Percentiles rank a stretch among this genome's conserved stretches.
phyloP scores from a whole-genome alignment of 2,797 vertebrate species.

The Atherinosoma microstoma region DNA sequence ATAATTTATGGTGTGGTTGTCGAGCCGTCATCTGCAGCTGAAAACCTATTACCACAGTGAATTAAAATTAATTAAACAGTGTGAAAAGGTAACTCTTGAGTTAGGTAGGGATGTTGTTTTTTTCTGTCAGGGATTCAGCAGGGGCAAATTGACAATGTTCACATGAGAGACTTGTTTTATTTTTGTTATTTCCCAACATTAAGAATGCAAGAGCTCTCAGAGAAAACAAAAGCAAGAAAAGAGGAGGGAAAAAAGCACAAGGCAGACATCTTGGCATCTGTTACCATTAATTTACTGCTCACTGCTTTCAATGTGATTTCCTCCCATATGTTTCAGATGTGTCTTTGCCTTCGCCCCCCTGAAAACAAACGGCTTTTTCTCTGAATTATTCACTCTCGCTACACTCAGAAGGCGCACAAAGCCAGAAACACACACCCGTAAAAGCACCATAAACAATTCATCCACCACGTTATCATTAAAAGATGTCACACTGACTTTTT shows the following conservation, averaged over 20 bases:
- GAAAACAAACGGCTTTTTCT: constrained; percentile 81
- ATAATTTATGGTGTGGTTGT: constrained; percentile 55
- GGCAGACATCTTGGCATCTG: constrained; percentile 88
- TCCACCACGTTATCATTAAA: constrained; percentile 81
- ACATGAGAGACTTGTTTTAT: constrained; percentile 41
- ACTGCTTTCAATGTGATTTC: constrained; percentile 85
- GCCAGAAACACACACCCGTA: constrained; percentile 46
- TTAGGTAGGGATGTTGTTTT: constrained; percentile 25
- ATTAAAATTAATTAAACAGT: constrained; percentile 57
- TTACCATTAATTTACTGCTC: constrained; percentile 89
- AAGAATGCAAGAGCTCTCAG: constrained; percentile 57
- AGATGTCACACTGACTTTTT: constrained; percentile 70
- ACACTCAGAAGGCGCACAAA: constrained; percentile 33
- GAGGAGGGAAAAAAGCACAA: constrained; percentile 62
- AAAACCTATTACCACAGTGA: constrained; percentile 32
- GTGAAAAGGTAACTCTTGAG: constrained; percentile 14
- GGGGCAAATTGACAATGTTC: constrained; percentile 3
- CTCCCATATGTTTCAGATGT: constrained; percentile 87
- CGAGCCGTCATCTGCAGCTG: constrained; percentile 16
- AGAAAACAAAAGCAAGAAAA: constrained; percentile 73
- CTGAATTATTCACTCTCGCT: constrained; percentile 85
- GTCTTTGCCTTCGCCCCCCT: constrained; percentile 87
- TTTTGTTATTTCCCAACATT: constrained; percentile 66
- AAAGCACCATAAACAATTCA: constrained; percentile 87
- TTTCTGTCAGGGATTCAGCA: neutral